These are phyloP conservation scores for Trissonchulus sp. DNA, from an alignment of 2,888 invertebrate genomes.

Conservation along the genomic window DNA sequence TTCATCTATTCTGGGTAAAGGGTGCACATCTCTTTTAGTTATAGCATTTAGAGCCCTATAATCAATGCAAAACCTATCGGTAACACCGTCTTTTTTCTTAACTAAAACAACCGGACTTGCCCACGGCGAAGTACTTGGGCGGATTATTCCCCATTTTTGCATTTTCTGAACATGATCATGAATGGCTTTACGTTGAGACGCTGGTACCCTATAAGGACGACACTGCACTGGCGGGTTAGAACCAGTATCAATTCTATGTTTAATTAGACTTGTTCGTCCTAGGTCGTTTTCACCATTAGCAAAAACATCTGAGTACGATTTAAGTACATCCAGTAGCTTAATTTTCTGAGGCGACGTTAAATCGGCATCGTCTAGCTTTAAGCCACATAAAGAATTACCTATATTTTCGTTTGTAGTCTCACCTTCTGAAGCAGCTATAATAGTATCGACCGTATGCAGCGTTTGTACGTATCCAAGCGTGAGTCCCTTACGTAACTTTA, in stretches of 20 bases:
- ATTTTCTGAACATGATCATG: neutral
- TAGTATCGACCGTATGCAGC: too few relatives aligned
- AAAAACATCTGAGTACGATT: neutral
- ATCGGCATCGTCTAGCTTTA: too few relatives aligned
- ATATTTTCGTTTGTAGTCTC: too few relatives aligned
- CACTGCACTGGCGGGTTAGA: neutral
- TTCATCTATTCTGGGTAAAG: too few relatives aligned
- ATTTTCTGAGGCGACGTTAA: constrained; percentile 6
- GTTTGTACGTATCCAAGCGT: neutral
- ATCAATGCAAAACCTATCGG: constrained; percentile 7
- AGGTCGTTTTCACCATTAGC: neutral
- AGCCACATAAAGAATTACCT: too few relatives aligned
- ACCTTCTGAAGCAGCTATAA: too few relatives aligned
- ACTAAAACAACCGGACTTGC: too few relatives aligned
- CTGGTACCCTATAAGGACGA: neutral
- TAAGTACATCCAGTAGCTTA: neutral
- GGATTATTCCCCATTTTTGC: neutral
- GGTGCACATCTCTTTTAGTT: constrained; percentile 19
- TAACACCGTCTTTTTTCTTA: too few relatives aligned
- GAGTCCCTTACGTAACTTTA: neutral
- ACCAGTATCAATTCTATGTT: neutral
- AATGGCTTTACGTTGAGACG: neutral
- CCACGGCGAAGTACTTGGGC: neutral
- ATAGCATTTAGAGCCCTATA: too few relatives aligned
- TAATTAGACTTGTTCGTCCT: neutral